Evolutionary conservation across 2,113 vertebrate genomes (phyloP).

Genomic region (Laticauda laticaudata): DNA sequence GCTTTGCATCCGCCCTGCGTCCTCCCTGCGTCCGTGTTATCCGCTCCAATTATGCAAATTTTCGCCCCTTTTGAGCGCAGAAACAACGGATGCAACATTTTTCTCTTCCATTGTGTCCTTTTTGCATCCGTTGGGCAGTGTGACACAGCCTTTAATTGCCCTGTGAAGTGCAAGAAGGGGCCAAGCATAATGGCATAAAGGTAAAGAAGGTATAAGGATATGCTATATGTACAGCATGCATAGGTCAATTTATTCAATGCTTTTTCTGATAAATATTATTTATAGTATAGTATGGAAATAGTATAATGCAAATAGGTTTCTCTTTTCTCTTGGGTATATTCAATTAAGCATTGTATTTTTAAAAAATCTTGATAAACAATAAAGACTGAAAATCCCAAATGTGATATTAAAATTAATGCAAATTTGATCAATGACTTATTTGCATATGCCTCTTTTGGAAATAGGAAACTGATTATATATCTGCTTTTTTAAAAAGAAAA

Average conservation of each 20-base stretch:
- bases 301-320: slow-evolving; percentile 67
- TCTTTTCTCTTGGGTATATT: slow-evolving; percentile 64
- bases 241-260: slow-evolving; percentile 50
- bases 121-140: too few species aligned
- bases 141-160: not conserved
- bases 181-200: not conserved
- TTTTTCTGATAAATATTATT: slow-evolving; percentile 64
- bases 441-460: not conserved
- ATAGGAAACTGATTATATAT: slow-evolving; percentile 26
- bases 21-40: too few species aligned
- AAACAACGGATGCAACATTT: too few species aligned
- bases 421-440: slow-evolving; percentile 21
- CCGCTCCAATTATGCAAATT: too few species aligned
- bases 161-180: not conserved
- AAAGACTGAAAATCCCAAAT: slow-evolving; percentile 58
- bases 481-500: not conserved
- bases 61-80: too few species aligned
- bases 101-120: too few species aligned
- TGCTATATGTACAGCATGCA: not conserved
- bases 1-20: too few species aligned
- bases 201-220: not conserved
- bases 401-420: slow-evolving; percentile 26
- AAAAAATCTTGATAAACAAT: slow-evolving; percentile 64
- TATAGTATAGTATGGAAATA: slow-evolving; percentile 54
- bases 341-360: slow-evolving; percentile 52